Conservation (phyloP, 1,140 invertebrate species). For the Drosophila bocqueti region DNA sequence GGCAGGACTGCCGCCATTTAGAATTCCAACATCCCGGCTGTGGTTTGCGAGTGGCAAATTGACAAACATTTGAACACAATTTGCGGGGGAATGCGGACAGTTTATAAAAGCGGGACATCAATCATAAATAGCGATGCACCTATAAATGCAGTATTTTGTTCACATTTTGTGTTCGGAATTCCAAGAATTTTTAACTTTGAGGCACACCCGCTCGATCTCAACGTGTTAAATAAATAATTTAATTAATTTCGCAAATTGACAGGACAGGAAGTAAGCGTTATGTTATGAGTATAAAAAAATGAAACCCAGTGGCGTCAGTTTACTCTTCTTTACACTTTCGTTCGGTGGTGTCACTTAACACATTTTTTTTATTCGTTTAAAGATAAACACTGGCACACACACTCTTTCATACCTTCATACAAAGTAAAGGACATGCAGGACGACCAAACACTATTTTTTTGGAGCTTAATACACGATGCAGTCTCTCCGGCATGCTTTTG, state of each 20-base stretch:
- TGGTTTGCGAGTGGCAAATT: slow-evolving; percentile 52
- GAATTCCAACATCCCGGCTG: slow-evolving; percentile 24
- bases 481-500: slow-evolving; percentile 45
- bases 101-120: slow-evolving; percentile 70
- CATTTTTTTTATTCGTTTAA: slow-evolving; percentile 2
- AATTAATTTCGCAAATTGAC: slow-evolving; percentile 79
- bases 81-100: slow-evolving; percentile 52
- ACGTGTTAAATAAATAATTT: slow-evolving; percentile 78
- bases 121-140: slow-evolving; percentile 52
- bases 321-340: slow-evolving; percentile 25
- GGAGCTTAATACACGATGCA: slow-evolving; percentile 24
- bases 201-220: slow-evolving; percentile 5
- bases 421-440: slow-evolving; percentile 28
- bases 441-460: slow-evolving; percentile 25
- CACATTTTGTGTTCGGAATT: slow-evolving; percentile 47
- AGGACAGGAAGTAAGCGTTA: slow-evolving; percentile 50
- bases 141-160: slow-evolving; percentile 31
- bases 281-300: slow-evolving; percentile 19
- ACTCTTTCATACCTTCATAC: neutral
- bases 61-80: slow-evolving; percentile 66
- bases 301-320: slow-evolving; percentile 19
- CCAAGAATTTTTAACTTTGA: slow-evolving; percentile 19
- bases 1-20: slow-evolving; percentile 28
- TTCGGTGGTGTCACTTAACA: slow-evolving; percentile 15
- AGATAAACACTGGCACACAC: slow-evolving; percentile 17